Conservation (phyloP, 92 coral and sea anemone genomes). For the Epizoanthus stellaris region DNA sequence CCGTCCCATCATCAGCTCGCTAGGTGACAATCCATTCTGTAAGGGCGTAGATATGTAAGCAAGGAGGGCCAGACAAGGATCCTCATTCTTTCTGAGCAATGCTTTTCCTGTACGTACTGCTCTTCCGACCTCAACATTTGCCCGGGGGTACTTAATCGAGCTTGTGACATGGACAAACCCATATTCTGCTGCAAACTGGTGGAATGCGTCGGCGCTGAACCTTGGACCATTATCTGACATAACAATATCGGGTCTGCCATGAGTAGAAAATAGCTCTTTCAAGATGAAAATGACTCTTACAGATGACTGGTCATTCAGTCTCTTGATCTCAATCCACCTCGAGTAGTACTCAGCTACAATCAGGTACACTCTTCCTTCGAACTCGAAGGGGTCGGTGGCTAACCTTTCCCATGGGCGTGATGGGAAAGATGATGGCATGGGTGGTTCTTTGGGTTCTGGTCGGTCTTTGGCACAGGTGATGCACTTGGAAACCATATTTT, state of each 20-base stretch:
- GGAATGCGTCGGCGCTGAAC: conserved; percentile 36
- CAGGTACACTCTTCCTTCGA: no score
- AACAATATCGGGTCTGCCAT: conserved; percentile 48
- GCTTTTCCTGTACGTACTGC: conserved; percentile 18
- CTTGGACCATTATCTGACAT: conserved; percentile 55
- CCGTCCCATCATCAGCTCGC: conserved; percentile 40
- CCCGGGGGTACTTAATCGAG: neutral
- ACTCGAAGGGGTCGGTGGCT: conserved; percentile 30
- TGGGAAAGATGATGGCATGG: no score
- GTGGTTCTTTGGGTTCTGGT: no score
- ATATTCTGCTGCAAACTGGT: conserved; percentile 51
- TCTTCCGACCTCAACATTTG: no score
- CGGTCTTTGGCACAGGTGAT: conserved; percentile 61
- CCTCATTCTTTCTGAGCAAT: conserved; percentile 43
- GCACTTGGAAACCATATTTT: conserved; percentile 54
- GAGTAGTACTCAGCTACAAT: conserved; percentile 55
- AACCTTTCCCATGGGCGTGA: conserved; percentile 47
- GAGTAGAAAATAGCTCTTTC: conserved; percentile 55
- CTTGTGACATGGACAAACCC: conserved; percentile 63
- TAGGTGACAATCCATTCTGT: no score
- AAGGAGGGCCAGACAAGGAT: neutral
- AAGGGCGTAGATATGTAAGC: neutral
- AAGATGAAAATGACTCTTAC: conserved; percentile 6
- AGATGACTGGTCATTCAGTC: conserved; percentile 2
- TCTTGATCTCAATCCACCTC: conserved; percentile 56